Evolutionary conservation across 2,888 invertebrate species (phyloP), one percentile per base, ranked within the genome.

Genomic region (Archips xylosteana): DNA sequence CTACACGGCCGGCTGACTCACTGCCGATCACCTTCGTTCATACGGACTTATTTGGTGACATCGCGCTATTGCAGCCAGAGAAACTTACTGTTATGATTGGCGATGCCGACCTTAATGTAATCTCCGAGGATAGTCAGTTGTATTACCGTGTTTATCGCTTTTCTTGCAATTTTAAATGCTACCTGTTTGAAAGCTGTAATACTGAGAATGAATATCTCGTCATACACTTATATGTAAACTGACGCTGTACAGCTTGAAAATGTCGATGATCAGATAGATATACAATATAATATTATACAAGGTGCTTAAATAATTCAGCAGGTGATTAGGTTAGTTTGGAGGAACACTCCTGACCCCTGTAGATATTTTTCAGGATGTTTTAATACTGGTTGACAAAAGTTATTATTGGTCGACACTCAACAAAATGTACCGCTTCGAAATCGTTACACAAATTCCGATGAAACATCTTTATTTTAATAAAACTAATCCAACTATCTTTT

Each of bases 1-100:
- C 91, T 87, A 90, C 92, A 84, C 89, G 79, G 79, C 69, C 74
- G 64, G 79, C 84, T 92, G 92, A 92, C 84, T 92, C 93, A 93
- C 82, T 78, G 84, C 84, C 85, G 90, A 89, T 94, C 90, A 92
- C 94, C 94, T 94, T 93, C 92, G 87, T 81, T 80, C 82, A 85
- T 88, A 90, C 89, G 91, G 91, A 93, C 94, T 87, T 94, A 94
- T 94, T 94, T 93, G 94, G 94, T 82, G 90, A 91, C 89, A 89
- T 86, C 90, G 85, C 80, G 85, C 84, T 85, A 87, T 88, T 89
- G 87, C 89, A 89, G 83, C 82, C 80, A 81, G 85, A 87, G 85
- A 86, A 86, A 76, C 79, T 76, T 66, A 83, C 83, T 82, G 77
- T 82, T 81, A 81, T 78, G 80, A 83, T 80, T 80, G 82, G 80